Evolutionary conservation across 35 echinoderm and acorn worm genomes (phyloP).

Genomic region (Acanthaster planci): DNA sequence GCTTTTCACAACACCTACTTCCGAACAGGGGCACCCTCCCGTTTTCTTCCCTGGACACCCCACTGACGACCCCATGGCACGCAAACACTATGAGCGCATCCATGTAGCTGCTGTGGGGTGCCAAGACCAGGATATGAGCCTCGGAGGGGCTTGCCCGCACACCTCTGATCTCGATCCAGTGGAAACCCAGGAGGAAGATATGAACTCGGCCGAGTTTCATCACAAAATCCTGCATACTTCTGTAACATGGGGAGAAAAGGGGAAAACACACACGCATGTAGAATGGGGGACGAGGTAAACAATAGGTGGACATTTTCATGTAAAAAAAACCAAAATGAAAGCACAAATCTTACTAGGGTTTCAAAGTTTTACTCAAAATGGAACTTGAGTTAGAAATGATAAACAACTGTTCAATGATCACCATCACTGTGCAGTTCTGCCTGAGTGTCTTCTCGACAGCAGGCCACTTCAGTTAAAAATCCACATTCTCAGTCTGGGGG

Average conservation of each 20-base stretch:
- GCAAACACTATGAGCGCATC: conserved; percentile 52
- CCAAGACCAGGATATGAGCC: conserved; percentile 54
- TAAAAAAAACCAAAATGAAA: neutral
- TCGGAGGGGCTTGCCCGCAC: conserved; percentile 32
- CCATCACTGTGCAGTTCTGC: no score
- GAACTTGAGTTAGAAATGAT: no score
- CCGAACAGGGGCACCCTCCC: conserved; percentile 52
- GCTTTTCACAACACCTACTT: conserved; percentile 50
- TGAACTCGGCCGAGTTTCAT: conserved; percentile 40
- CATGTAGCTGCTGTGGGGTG: conserved; percentile 70
- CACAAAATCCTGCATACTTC: conserved; percentile 30
- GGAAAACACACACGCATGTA: no score
- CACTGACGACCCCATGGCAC: conserved; percentile 13
- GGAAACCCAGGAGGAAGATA: conserved; percentile 68
- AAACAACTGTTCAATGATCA: no score
- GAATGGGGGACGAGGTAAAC: no score
- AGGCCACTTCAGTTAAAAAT: no score
- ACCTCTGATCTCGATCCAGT: conserved; percentile 62
- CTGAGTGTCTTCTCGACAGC: no score
- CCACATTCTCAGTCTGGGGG: no score
- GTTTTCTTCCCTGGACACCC: conserved; percentile 57
- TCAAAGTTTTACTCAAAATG: no score
- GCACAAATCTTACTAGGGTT: neutral
- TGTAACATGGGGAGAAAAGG: conserved; percentile 28
- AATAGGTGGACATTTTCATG: no score